phyloP scores from a whole-genome alignment of 2,888 invertebrate genomes.

The Spodoptera exigua region DNA sequence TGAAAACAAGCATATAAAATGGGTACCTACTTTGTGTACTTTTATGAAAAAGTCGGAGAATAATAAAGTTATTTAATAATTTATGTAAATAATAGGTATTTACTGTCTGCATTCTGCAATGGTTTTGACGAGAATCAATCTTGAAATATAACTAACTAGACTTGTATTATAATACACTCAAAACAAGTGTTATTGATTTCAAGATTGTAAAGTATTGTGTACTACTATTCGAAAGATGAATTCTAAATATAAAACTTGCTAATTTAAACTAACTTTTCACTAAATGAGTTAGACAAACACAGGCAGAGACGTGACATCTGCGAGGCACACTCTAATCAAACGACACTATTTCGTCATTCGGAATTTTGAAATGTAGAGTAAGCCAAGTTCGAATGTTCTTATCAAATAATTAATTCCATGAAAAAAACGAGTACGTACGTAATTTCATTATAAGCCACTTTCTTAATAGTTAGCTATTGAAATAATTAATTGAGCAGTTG shows the following conservation, averaged over 20 bases:
- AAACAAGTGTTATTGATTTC: no score
- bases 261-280: slow-evolving; percentile 32
- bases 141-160: no score
- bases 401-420: slow-evolving; percentile 36
- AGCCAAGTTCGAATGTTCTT: slow-evolving; percentile 43
- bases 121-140: no score
- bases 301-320: slow-evolving; percentile 30
- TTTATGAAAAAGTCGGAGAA: no score
- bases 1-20: no score
- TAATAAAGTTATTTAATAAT: no score
- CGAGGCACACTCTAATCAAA: slow-evolving; percentile 32
- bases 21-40: no score
- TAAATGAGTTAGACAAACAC: slow-evolving; percentile 21
- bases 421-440: slow-evolving; percentile 24
- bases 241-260: slow-evolving; percentile 24
- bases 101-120: no score
- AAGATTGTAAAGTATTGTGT: no score
- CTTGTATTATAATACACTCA: no score
- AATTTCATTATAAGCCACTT: slow-evolving; percentile 19
- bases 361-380: slow-evolving; percentile 46
- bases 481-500: slow-evolving; percentile 23
- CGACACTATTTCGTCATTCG: slow-evolving; percentile 37
- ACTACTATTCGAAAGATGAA: not conserved
- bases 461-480: slow-evolving; percentile 42
- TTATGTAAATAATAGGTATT: no score